phyloP scores from a whole-genome alignment of 53 echinoderm and acorn worm genomes.

The Antedon mediterranea region DNA sequence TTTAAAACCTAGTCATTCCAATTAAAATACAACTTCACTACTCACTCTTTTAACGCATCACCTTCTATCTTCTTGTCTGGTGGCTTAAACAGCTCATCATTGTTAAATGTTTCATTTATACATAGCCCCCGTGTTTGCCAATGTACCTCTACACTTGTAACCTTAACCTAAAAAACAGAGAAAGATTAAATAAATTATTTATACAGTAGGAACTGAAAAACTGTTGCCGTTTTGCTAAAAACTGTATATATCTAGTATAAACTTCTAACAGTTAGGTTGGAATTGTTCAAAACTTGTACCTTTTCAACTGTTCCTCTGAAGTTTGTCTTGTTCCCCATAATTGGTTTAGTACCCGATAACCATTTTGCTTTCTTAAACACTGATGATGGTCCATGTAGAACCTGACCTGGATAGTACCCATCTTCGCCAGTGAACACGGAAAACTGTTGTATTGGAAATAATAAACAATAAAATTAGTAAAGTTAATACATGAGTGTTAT shows the following conservation, averaged over 20 bases:
- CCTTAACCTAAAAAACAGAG: constrained; percentile 23
- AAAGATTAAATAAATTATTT: too few species aligned
- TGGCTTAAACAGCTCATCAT: constrained; percentile 25
- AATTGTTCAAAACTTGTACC: too few species aligned
- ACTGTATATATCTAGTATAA: too few species aligned
- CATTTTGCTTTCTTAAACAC: constrained; percentile 81
- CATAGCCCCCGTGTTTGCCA: constrained; percentile 70
- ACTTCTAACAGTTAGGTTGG: too few species aligned
- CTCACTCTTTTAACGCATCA: constrained; percentile 35
- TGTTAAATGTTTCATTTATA: neutral
- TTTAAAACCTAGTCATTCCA: too few species aligned
- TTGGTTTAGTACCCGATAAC: constrained; percentile 78
- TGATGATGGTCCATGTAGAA: constrained; percentile 50
- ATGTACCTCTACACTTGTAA: constrained; percentile 37
- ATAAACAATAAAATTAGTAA: neutral
- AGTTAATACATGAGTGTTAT: too few species aligned
- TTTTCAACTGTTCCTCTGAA: constrained; percentile 86
- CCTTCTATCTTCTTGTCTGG: constrained; percentile 35
- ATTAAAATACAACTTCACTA: neutral
- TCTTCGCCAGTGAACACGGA: constrained; percentile 68
- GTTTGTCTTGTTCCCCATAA: constrained; percentile 57
- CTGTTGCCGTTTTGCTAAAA: too few species aligned
- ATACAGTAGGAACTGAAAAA: too few species aligned
- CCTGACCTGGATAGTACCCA: constrained; percentile 86
- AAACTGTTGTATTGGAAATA: constrained; percentile 35